Conservation (phyloP, 2,113 vertebrate species). For the Zosterops japonicus region DNA sequence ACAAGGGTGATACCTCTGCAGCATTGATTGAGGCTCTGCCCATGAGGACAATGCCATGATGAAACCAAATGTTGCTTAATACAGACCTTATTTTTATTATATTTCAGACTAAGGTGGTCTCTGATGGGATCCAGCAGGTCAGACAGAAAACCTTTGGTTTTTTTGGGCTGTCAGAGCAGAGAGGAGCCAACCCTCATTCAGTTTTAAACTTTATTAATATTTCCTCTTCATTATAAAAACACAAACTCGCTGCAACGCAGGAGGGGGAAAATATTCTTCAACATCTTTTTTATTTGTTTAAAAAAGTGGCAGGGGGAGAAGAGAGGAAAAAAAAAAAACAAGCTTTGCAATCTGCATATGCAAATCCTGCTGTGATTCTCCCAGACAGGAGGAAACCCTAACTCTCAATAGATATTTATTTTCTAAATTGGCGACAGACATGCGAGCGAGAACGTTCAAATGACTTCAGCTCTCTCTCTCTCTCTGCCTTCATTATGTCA, state of each 20-base stretch:
- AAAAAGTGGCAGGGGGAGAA: no score
- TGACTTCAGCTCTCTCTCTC: slow-evolving; percentile 77
- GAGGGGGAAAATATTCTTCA: neutral
- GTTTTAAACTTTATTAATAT: neutral
- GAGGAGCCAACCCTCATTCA: neutral
- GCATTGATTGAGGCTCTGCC: neutral
- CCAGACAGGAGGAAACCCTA: slow-evolving; percentile 66
- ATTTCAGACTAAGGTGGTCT: neutral
- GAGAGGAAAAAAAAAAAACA: neutral
- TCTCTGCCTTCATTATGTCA: slow-evolving; percentile 78
- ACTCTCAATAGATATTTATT: slow-evolving; percentile 76
- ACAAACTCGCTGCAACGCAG: neutral
- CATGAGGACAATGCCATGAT: fast-evolving
- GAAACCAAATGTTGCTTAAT: neutral
- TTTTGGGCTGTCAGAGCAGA: neutral
- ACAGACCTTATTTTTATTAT: neutral
- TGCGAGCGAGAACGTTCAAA: slow-evolving; percentile 72
- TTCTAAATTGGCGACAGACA: slow-evolving; percentile 78
- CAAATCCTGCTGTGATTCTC: slow-evolving; percentile 58
- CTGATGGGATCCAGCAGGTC: neutral
- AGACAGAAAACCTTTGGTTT: neutral
- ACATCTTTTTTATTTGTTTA: neutral
- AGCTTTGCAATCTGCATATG: slow-evolving; percentile 57
- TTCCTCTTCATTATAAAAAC: neutral
- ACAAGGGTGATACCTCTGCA: neutral